Conservation (phyloP, 2,888 invertebrate species). For the Aspidiotus destructor region DNA sequence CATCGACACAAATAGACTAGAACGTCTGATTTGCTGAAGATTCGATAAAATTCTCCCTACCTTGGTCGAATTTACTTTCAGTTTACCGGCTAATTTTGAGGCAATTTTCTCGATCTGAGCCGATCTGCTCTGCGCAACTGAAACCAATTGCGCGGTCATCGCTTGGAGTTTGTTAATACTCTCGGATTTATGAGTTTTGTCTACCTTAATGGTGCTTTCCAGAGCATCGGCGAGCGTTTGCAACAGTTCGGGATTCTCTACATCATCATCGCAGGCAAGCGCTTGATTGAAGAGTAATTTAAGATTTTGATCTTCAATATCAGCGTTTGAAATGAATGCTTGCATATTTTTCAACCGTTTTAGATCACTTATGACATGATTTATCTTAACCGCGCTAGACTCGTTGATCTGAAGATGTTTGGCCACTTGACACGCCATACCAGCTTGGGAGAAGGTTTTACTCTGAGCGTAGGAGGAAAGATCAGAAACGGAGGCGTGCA, state of each 20-base stretch:
- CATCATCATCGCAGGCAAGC: neutral
- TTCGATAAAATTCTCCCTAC: slow-evolving; percentile 44
- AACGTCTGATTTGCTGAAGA: slow-evolving; percentile 15
- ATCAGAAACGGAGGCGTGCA: neutral
- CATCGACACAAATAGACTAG: neutral
- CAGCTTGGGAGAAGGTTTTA: slow-evolving; percentile 42
- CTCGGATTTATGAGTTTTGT: neutral
- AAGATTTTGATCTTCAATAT: slow-evolving; percentile 12
- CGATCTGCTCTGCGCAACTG: slow-evolving; percentile 38
- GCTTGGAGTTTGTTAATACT: slow-evolving; percentile 3
- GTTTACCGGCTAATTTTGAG: slow-evolving; percentile 39
- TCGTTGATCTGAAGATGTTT: slow-evolving; percentile 43
- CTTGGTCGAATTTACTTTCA: slow-evolving; percentile 43
- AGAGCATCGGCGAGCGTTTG: slow-evolving; percentile 14
- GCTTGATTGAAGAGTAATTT: slow-evolving; percentile 13
- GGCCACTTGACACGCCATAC: slow-evolving; percentile 36
- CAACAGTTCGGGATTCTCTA: neutral
- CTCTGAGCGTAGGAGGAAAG: neutral
- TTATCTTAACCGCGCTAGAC: slow-evolving; percentile 43
- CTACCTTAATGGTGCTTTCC: slow-evolving; percentile 10
- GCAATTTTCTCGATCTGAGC: slow-evolving; percentile 41
- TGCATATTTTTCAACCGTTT: slow-evolving; percentile 13
- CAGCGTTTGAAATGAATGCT: neutral
- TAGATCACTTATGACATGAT: slow-evolving; percentile 42
- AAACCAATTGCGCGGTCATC: neutral